Percentiles rank a stretch among this genome's conserved stretches.
phyloP scores from a whole-genome alignment of 2,797 vertebrate genomes.

The Enteromius anoplus region DNA sequence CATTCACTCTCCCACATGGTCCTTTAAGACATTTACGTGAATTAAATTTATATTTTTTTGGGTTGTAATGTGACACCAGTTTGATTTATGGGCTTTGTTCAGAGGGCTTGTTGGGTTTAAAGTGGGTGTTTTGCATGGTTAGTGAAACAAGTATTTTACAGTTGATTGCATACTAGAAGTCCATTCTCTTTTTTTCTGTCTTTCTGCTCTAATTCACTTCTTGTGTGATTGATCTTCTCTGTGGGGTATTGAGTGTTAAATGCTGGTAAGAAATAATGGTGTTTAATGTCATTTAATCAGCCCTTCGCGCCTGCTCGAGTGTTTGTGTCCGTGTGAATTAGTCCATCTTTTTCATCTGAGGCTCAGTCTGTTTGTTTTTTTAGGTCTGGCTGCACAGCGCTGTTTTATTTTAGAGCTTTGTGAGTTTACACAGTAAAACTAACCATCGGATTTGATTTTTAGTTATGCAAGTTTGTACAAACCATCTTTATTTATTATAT shows the following conservation, averaged over 20 bases:
- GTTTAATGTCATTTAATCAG: slow-evolving; percentile 42
- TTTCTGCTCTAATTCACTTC: slow-evolving; percentile 53
- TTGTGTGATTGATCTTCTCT: slow-evolving; percentile 59
- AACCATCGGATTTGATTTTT: slow-evolving; percentile 64
- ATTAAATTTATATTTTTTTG: not conserved
- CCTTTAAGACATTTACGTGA: not conserved
- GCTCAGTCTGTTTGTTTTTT: slow-evolving; percentile 34
- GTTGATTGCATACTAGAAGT: slow-evolving; percentile 62
- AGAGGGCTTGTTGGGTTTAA: slow-evolving; percentile 41
- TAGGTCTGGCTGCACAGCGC: slow-evolving; percentile 64
- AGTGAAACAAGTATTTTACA: slow-evolving; percentile 60
- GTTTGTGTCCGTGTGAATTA: slow-evolving; percentile 49
- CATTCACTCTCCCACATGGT: not conserved
- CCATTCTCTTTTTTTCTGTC: slow-evolving; percentile 52
- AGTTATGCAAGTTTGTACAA: slow-evolving; percentile 81
- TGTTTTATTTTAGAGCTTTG: slow-evolving; percentile 40
- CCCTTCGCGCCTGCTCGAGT: slow-evolving; percentile 7
- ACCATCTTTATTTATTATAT: slow-evolving; percentile 81
- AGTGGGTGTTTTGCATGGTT: slow-evolving; percentile 56
- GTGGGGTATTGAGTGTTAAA: slow-evolving; percentile 52
- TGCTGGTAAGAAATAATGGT: slow-evolving; percentile 52
- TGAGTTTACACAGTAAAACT: slow-evolving; percentile 56
- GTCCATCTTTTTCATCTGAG: slow-evolving; percentile 34
- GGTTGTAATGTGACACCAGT: not conserved
- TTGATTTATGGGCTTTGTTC: slow-evolving; percentile 17